A percentile compares a stretch with the other conserved stretches of the same genome.
phyloP scores from a whole-genome alignment of 92 coral and sea anemone species.

The Epizoanthus stellaris region DNA sequence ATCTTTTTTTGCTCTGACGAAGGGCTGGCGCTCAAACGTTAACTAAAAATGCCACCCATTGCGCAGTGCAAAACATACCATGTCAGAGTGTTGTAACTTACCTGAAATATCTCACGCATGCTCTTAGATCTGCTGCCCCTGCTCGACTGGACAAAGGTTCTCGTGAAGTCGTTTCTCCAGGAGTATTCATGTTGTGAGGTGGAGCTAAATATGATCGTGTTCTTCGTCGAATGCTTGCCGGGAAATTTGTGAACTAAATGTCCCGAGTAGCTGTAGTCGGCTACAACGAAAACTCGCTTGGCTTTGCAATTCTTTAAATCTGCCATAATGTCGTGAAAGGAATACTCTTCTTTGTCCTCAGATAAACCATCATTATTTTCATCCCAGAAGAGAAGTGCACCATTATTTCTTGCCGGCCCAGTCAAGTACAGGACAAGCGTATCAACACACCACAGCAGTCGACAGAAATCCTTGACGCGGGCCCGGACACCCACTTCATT shows the following conservation, averaged over 20 bases:
- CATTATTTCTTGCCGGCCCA: conserved; percentile 90
- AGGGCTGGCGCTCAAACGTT: no score
- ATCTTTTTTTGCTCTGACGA: no score
- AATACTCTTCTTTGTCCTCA: conserved; percentile 79
- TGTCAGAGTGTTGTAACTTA: conserved; percentile 12
- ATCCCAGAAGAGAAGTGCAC: conserved; percentile 95
- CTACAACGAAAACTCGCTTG: conserved; percentile 77
- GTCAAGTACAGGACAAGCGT: conserved; percentile 85
- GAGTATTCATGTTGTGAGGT: conserved; percentile 63
- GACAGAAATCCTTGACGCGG: conserved; percentile 79
- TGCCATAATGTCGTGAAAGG: conserved; percentile 74
- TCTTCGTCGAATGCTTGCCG: conserved; percentile 44
- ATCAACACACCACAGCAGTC: conserved; percentile 70
- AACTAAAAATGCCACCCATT: no score
- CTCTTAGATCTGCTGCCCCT: conserved; percentile 56
- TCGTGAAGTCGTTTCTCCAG: conserved; percentile 76
- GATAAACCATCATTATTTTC: conserved; percentile 75
- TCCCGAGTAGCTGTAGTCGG: conserved; percentile 96
- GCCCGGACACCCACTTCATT: conserved; percentile 64
- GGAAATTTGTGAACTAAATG: conserved; percentile 68
- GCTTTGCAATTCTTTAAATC: conserved; percentile 88
- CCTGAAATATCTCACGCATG: conserved; percentile 69
- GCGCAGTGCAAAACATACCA: no score
- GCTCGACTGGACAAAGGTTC: conserved; percentile 59
- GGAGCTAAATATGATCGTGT: conserved; percentile 65